phyloP scores from a whole-genome alignment of 2,113 vertebrate species.

The Gyps fulvus region DNA sequence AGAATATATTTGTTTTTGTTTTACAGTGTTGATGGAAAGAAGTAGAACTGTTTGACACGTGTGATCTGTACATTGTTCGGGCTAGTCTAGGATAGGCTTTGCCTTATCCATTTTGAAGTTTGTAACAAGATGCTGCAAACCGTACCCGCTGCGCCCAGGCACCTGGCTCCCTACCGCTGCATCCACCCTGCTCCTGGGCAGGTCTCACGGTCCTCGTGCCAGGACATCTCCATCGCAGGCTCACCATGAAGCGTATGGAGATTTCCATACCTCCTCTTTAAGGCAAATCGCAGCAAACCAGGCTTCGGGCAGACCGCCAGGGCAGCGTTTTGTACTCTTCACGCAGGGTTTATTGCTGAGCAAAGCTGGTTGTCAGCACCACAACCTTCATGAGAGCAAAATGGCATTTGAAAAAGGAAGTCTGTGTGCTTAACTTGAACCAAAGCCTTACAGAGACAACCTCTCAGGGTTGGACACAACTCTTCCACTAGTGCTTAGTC shows the following conservation, averaged over 20 bases:
- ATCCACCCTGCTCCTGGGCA: neutral
- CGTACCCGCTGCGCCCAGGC: accelerated
- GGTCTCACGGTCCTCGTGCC: neutral
- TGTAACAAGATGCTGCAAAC: neutral
- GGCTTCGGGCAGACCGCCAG: neutral
- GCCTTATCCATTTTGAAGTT: neutral
- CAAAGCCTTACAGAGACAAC: neutral
- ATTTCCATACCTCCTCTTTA: neutral
- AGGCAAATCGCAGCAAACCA: neutral
- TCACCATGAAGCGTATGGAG: neutral
- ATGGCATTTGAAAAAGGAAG: neutral
- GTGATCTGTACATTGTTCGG: neutral
- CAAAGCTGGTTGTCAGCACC: neutral
- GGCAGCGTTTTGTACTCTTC: neutral
- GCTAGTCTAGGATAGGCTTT: neutral
- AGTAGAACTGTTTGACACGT: neutral
- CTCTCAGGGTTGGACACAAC: neutral
- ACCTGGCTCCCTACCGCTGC: neutral
- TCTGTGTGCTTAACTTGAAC: neutral
- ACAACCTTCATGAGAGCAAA: neutral
- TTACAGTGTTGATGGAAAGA: neutral
- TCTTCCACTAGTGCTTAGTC: neutral
- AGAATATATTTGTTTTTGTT: neutral
- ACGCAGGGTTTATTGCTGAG: neutral
- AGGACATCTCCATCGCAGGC: accelerated